Conservation (phyloP, 2,797 vertebrate species). For the Salmo trutta region DNA sequence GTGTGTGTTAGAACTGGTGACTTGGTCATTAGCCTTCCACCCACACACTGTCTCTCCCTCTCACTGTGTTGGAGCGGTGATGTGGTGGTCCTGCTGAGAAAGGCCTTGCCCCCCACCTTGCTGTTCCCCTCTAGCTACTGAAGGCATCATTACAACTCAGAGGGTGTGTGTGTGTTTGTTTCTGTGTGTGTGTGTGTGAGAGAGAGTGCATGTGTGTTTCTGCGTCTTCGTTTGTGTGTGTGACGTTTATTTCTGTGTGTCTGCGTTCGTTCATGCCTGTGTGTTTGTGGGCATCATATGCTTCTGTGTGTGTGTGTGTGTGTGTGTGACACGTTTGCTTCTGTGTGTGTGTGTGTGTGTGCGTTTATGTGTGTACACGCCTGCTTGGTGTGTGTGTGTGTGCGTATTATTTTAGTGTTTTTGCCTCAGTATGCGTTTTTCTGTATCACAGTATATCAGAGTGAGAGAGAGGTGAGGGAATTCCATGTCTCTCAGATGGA, state of each 20-base stretch:
- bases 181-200: background rate
- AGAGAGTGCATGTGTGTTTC: background rate
- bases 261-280: background rate
- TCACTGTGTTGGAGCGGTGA: background rate
- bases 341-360: background rate
- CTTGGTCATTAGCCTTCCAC: background rate
- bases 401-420: background rate
- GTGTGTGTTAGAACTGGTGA: background rate
- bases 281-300: background rate
- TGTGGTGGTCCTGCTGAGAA: background rate
- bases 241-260: background rate
- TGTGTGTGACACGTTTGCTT: background rate
- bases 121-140: background rate
- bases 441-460: background rate
- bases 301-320: too few relatives aligned
- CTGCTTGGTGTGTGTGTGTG: background rate
- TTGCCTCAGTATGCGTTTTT: background rate
- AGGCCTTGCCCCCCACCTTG: background rate
- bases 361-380: too few relatives aligned
- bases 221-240: background rate
- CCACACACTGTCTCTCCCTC: background rate
- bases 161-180: background rate
- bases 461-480: background rate
- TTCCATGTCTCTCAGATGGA: background rate
- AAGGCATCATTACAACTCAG: background rate